phyloP scores from a whole-genome alignment of 2,888 invertebrate genomes.

The Cyaniris semiargus region DNA sequence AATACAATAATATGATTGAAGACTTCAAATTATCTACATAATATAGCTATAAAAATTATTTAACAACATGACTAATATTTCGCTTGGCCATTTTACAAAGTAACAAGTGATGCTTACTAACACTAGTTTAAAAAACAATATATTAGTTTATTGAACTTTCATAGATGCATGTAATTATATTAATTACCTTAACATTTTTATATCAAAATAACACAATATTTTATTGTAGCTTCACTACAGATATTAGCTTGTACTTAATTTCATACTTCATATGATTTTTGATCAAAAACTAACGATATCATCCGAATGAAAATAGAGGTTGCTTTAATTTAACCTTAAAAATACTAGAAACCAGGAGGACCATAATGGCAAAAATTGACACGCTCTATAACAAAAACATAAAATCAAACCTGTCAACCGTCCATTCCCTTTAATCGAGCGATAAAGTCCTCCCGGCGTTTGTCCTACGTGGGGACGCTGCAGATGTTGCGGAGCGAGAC shows the following conservation, averaged over 20 bases:
- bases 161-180: background rate
- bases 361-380: background rate
- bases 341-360: background rate
- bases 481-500: background rate
- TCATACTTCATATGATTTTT: background rate
- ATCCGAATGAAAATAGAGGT: background rate
- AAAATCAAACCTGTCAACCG: background rate
- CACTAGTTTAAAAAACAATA: background rate
- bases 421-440: background rate
- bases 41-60: background rate
- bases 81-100: constrained; percentile 2
- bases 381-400: background rate
- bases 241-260: background rate
- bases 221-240: background rate
- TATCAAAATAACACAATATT: background rate
- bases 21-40: background rate
- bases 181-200: background rate
- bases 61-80: background rate
- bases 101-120: background rate
- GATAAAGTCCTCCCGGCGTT: background rate
- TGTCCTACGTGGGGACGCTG: background rate
- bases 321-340: background rate
- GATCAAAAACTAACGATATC: background rate
- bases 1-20: background rate
- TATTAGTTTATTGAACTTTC: background rate